These are phyloP conservation scores for Drosophila truncata DNA, from an alignment of 1,140 invertebrate genomes.

Conservation along the genomic window DNA sequence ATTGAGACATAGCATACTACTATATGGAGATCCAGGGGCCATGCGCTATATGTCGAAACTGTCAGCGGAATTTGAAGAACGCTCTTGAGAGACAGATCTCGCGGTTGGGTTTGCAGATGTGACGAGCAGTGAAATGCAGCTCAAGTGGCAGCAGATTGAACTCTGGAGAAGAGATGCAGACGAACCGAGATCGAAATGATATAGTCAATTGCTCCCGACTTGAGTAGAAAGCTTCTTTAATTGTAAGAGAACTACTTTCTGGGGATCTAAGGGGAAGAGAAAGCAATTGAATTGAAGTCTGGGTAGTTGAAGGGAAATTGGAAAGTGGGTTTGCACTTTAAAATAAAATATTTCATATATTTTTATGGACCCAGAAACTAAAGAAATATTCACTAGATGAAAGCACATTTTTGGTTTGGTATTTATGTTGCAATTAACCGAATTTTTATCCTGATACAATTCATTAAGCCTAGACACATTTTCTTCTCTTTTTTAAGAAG, in stretches of 20 bases:
- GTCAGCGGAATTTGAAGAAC: slow-evolving; percentile 59
- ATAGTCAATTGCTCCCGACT: slow-evolving; percentile 8
- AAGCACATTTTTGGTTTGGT: too few relatives aligned
- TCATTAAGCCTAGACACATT: neutral
- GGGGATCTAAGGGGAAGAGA: neutral
- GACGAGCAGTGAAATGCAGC: slow-evolving; percentile 47
- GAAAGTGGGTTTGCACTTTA: neutral
- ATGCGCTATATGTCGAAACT: slow-evolving; percentile 56
- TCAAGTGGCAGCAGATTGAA: slow-evolving; percentile 47
- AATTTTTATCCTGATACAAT: too few relatives aligned
- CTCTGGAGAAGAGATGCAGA: slow-evolving; percentile 15
- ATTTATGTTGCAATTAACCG: neutral
- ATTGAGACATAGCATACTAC: slow-evolving; percentile 67
- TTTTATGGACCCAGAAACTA: neutral
- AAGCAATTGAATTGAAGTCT: neutral
- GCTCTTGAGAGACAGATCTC: slow-evolving; percentile 15
- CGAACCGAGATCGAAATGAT: slow-evolving; percentile 11
- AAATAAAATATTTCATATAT: neutral
- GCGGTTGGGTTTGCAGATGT: slow-evolving; percentile 15
- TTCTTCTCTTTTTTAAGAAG: neutral
- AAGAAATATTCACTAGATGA: too few relatives aligned
- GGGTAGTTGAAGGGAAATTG: neutral
- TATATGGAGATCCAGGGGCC: slow-evolving; percentile 1
- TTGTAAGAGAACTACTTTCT: slow-evolving; percentile 10
- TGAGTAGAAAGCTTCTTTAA: slow-evolving; percentile 18